A percentile compares a stretch with the other conserved stretches of the same genome.
These are phyloP conservation scores for Neosilurus hyrtlii DNA, from an alignment of 2,797 vertebrate species.

Conservation along the genomic window DNA sequence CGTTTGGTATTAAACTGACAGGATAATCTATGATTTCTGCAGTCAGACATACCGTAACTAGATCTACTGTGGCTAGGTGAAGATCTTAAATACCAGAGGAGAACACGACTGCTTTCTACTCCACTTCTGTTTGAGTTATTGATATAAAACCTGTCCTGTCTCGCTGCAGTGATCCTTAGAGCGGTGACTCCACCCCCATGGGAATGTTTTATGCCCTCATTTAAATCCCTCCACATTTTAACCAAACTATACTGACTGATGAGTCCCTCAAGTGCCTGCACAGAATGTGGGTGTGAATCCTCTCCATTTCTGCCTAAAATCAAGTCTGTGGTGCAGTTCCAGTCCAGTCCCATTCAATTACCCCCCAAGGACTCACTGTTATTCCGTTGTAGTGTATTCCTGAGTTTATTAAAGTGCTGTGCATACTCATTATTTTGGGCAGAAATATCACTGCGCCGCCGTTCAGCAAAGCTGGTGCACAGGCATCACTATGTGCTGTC, in stretches of 20 bases:
- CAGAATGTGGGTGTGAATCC: not conserved
- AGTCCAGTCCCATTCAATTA: not conserved
- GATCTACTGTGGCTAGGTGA: not conserved
- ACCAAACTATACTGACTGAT: not conserved
- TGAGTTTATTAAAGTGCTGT: not conserved
- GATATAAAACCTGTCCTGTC: not conserved
- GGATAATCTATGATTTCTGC: too few species aligned
- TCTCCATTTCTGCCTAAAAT: not conserved
- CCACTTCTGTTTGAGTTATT: not conserved
- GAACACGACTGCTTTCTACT: not conserved
- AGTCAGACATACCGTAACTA: not conserved
- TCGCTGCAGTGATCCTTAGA: not conserved
- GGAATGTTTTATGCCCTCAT: not conserved
- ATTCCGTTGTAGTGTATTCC: not conserved
- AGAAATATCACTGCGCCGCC: too few species aligned
- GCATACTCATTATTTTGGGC: not conserved
- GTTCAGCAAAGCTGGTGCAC: too few species aligned
- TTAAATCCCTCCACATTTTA: not conserved
- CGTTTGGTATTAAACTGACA: too few species aligned
- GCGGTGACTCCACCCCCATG: not conserved
- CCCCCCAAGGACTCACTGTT: not conserved
- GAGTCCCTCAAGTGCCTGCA: not conserved
- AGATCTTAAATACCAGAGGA: not conserved
- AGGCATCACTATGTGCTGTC: too few species aligned
- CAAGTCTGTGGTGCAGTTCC: not conserved